phyloP scores from a whole-genome alignment of 2,888 invertebrate genomes.

The Steinernema carpocapsae region DNA sequence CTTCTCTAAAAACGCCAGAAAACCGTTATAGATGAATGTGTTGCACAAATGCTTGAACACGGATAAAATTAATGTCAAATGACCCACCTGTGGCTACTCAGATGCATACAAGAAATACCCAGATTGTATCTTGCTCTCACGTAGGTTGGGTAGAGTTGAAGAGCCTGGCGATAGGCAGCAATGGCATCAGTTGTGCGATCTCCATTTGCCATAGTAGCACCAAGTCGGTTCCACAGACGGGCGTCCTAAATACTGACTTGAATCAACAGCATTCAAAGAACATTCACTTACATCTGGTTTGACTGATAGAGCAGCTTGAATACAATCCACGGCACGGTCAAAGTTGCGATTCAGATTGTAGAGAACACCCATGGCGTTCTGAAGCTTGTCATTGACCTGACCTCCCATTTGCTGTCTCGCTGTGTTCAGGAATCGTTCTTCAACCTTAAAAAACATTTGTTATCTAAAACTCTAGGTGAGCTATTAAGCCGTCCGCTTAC shows the following conservation, averaged over 20 bases:
- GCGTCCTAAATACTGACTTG: no score
- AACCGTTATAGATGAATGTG: constrained; percentile 21
- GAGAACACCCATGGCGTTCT: constrained; percentile 80
- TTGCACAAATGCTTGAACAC: no score
- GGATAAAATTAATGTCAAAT: no score
- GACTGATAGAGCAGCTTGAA: constrained; percentile 84
- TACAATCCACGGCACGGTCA: constrained; percentile 95
- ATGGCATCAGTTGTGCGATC: constrained; percentile 93
- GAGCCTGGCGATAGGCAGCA: constrained; percentile 88
- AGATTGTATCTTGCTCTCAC: constrained; percentile 95
- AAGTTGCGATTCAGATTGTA: constrained; percentile 92
- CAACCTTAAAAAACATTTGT: constrained; percentile 51
- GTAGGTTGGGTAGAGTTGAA: constrained; percentile 90
- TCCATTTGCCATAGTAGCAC: constrained; percentile 95
- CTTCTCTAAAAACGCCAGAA: constrained; percentile 76
- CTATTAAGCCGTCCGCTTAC: constrained; percentile 37
- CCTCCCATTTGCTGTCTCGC: constrained; percentile 50
- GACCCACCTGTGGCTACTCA: constrained; percentile 81
- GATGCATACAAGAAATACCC: constrained; percentile 94
- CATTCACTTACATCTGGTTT: constrained; percentile 77
- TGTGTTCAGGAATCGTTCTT: constrained; percentile 55
- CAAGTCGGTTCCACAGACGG: constrained; percentile 92
- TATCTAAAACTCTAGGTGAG: constrained; percentile 2
- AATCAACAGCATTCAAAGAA: constrained; percentile 9
- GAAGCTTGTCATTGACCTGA: constrained; percentile 60